Evolutionary conservation across 1,140 invertebrate species (phyloP), one percentile per base, ranked within the genome.

Genomic region (Pseudomyrmex sp.): DNA sequence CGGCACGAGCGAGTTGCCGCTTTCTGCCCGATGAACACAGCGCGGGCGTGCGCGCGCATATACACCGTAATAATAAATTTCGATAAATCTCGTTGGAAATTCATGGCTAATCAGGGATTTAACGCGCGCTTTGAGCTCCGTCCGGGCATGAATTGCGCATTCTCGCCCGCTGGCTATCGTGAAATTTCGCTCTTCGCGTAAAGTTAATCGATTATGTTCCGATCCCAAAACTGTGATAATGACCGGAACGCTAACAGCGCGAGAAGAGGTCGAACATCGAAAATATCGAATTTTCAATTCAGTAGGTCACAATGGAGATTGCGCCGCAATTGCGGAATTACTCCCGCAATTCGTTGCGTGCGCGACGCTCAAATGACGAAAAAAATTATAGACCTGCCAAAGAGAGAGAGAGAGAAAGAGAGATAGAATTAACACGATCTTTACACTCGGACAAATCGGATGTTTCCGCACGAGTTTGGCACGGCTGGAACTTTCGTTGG

Each of bases 401-500:
- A 26, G 4, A 35, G 35, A 35, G 4, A 35, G 35, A 35, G 18
- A 26, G 26, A 26, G 26, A 4, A 12, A 54, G 54, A 23, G 9
- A 48, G 61, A 50, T 26, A n/a, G 12, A 4, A 15, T 23, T 12
- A 23, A 61, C 52, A 50, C 63, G 62, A 69, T 82, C 44, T 46
- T 82, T 63, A 50, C 44, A 48, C 44, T 44, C 56, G 15, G 9
- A 52, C 61, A 9, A 69, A 50, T 56, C 63, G 85, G 5, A 63
- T 88, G 87, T 88, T 87, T 87, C 52, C 70, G 61, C 20, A 56
- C 62, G 23, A 50, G 46, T 61, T 48, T 58, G 68, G 68, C 73
- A 82, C 44, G 12, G 73, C 44, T 35, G 35, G 59, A 50, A 56
- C 46, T 77, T 72, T 54, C 58, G 61, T 76, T 56, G 56, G 63